Evolutionary conservation across 2,888 invertebrate species (phyloP).

Genomic region (Tipula vernalis): DNA sequence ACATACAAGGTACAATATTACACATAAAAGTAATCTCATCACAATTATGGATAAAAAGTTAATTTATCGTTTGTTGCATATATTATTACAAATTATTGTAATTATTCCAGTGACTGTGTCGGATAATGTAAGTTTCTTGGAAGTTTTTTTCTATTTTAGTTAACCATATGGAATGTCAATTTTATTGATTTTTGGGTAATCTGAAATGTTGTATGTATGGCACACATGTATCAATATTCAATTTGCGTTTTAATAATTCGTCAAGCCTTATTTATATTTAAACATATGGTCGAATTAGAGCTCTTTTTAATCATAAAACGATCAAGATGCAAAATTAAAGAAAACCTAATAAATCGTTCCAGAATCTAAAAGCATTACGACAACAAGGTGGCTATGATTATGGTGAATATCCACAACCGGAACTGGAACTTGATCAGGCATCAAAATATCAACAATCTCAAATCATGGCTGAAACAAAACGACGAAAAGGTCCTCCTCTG

Average conservation of each 20-base stretch:
- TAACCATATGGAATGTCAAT: background rate
- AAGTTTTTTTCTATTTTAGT: background rate
- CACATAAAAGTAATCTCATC: background rate
- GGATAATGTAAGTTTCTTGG: background rate
- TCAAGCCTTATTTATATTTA: background rate
- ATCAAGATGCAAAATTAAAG: too few relatives aligned
- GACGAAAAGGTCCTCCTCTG: background rate
- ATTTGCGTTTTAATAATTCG: background rate
- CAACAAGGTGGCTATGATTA: background rate
- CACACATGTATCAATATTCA: background rate
- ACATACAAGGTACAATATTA: background rate
- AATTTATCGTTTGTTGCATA: background rate
- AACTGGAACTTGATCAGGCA: background rate
- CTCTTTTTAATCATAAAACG: too few relatives aligned
- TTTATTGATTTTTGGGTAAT: background rate
- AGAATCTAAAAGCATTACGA: background rate
- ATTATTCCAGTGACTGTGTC: background rate
- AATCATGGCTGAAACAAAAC: background rate
- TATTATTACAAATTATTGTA: background rate
- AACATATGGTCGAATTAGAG: too few relatives aligned
- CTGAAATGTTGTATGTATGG: background rate
- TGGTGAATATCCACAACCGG: background rate
- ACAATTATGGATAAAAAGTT: background rate
- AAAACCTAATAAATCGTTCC: too few relatives aligned
- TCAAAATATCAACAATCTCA: background rate